phyloP scores from a whole-genome alignment of 2,113 vertebrate species.

The Entelurus aequoreus region DNA sequence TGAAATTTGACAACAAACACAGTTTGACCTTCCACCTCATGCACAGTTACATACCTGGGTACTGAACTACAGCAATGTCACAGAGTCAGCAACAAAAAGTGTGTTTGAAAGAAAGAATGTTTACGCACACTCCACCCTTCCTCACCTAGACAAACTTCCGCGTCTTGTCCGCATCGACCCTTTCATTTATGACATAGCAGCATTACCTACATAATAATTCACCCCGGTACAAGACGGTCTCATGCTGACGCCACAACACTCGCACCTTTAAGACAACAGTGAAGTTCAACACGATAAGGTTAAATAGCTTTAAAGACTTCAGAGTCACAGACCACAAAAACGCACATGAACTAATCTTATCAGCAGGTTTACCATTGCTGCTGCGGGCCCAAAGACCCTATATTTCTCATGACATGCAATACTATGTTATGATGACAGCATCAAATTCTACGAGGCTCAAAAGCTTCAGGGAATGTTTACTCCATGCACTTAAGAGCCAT shows the following conservation, averaged over 20 bases:
- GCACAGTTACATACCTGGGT: slow-evolving; percentile 28
- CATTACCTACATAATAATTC: slow-evolving; percentile 32
- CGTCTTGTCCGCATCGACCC: slow-evolving; percentile 11
- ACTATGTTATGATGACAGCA: slow-evolving; percentile 19
- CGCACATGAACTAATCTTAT: slow-evolving; percentile 10
- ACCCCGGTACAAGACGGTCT: slow-evolving; percentile 55
- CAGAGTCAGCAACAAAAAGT: slow-evolving; percentile 17
- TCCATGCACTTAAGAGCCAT: slow-evolving; percentile 12
- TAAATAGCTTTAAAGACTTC: slow-evolving; percentile 40
- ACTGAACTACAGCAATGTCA: slow-evolving; percentile 26
- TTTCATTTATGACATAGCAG: slow-evolving; percentile 19
- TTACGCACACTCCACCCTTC: slow-evolving; percentile 11
- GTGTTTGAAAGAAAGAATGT: slow-evolving; percentile 5
- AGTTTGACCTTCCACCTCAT: slow-evolving; percentile 43
- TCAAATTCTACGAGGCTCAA: slow-evolving; percentile 12
- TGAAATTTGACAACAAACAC: neutral
- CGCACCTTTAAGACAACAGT: slow-evolving; percentile 62
- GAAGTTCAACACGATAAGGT: slow-evolving; percentile 54
- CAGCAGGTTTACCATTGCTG: slow-evolving; percentile 9
- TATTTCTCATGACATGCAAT: slow-evolving; percentile 46
- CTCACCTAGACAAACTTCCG: slow-evolving; percentile 5
- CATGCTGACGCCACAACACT: slow-evolving; percentile 64
- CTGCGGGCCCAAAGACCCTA: slow-evolving; percentile 7
- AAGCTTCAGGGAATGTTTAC: slow-evolving; percentile 25
- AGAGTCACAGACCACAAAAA: slow-evolving; percentile 22